Evolutionary conservation across 1,140 invertebrate genomes (phyloP).

Genomic region (Heliconius melpomene): DNA sequence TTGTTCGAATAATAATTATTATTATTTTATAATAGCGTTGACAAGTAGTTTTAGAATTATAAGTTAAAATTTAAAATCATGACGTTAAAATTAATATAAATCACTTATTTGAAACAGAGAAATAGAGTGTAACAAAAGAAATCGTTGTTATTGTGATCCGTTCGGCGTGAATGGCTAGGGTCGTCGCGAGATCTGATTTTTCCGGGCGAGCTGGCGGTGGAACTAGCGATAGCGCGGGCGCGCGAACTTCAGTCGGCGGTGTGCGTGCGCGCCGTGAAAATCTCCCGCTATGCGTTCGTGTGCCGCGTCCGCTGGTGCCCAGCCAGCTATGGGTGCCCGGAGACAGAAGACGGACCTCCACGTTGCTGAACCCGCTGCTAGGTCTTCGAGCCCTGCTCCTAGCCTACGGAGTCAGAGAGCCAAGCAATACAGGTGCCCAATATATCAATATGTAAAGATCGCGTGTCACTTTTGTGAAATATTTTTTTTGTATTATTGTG

Average conservation of each 20-base stretch:
- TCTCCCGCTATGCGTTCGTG: conserved; percentile 69
- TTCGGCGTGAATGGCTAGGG: conserved; percentile 77
- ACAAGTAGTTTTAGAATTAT: conserved; percentile 21
- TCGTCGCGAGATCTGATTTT: conserved; percentile 73
- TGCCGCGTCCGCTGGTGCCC: conserved; percentile 55
- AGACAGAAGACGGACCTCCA: conserved; percentile 78
- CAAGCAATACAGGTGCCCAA: conserved; percentile 75
- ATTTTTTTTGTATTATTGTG: conserved; percentile 10
- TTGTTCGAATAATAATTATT: conserved; percentile 50
- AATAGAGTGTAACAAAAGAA: conserved; percentile 75
- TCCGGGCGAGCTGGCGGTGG: conserved; percentile 62
- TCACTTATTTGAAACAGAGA: conserved; percentile 60
- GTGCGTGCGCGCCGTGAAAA: conserved; percentile 75
- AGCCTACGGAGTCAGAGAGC: conserved; percentile 73
- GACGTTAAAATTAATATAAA: conserved; percentile 36
- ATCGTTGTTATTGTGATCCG: conserved; percentile 63
- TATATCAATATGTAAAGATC: conserved; percentile 24
- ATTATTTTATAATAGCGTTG: conserved; percentile 33
- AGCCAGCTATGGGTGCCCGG: conserved; percentile 63
- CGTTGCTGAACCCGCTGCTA: conserved; percentile 66
- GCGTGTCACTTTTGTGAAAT: conserved; percentile 26
- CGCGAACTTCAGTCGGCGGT: conserved; percentile 63
- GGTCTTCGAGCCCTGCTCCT: conserved; percentile 69
- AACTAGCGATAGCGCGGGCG: conserved; percentile 56
- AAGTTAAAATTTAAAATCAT: conserved; percentile 27